Evolutionary conservation across 2,113 vertebrate genomes (phyloP).

Genomic region (Oryzias javanicus): DNA sequence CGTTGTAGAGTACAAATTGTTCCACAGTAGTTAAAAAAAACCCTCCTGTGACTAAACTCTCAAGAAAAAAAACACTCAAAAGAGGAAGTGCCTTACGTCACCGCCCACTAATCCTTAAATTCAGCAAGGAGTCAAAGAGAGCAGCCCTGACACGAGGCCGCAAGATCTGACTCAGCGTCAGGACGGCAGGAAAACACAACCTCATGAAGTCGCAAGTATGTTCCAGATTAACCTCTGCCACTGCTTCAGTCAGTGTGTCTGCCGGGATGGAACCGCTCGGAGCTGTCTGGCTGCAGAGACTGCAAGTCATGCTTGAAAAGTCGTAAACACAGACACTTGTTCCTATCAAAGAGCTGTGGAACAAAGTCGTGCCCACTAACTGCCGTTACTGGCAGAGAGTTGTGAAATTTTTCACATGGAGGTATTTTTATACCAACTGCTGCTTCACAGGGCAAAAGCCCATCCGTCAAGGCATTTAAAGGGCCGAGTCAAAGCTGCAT

Average conservation of each 20-base stretch:
- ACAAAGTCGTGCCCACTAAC: not conserved
- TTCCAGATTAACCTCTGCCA: conserved; percentile 70
- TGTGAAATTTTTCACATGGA: conserved; percentile 40
- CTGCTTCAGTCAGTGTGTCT: conserved; percentile 41
- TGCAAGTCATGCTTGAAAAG: conserved; percentile 42
- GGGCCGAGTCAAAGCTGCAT: conserved; percentile 32
- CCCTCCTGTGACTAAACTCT: no score
- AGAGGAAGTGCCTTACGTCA: conserved; percentile 29
- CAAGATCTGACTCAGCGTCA: conserved; percentile 62
- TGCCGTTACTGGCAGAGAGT: conserved; percentile 17
- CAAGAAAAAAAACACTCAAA: no score
- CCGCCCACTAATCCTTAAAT: conserved; percentile 50
- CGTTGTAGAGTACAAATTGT: no score
- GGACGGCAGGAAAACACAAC: conserved; percentile 51
- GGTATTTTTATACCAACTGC: conserved; percentile 23
- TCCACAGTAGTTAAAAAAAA: no score
- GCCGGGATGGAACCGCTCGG: conserved; percentile 53
- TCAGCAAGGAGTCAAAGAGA: conserved; percentile 45
- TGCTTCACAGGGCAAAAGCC: conserved; percentile 16
- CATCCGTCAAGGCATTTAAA: conserved; percentile 27
- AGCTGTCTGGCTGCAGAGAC: conserved; percentile 39
- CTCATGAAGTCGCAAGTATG: conserved; percentile 54
- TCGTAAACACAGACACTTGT: conserved; percentile 47
- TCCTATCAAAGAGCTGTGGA: conserved; percentile 12
- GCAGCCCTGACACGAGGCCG: conserved; percentile 43